Evolutionary conservation across 2,888 invertebrate species (phyloP).

Genomic region (Sacculina carcini): DNA sequence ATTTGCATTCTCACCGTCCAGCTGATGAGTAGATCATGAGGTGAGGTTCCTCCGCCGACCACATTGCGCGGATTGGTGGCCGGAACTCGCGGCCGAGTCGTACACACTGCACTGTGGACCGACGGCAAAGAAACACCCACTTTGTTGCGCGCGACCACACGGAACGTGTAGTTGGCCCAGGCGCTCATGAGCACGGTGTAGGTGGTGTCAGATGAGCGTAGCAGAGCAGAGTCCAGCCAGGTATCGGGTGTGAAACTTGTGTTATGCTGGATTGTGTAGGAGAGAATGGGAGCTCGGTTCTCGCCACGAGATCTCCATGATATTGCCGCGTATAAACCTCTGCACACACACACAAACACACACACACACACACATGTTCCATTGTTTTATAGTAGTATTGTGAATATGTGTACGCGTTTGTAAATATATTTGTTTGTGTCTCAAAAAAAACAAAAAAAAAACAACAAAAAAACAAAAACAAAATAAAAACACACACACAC

Average conservation of each 20-base stretch:
- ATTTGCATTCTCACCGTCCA: constrained; percentile 73
- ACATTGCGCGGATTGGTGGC: constrained; percentile 82
- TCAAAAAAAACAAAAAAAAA: too few relatives aligned
- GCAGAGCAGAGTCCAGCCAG: constrained; percentile 53
- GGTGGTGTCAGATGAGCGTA: constrained; percentile 3
- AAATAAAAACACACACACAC: too few relatives aligned
- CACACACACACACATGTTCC: too few relatives aligned
- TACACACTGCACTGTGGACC: constrained; percentile 51
- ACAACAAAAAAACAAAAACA: too few relatives aligned
- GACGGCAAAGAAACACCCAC: constrained; percentile 71
- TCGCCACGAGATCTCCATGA: constrained; percentile 76
- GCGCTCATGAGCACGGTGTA: constrained; percentile 38
- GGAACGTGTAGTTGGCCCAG: constrained; percentile 88
- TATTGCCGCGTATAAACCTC: constrained; percentile 52
- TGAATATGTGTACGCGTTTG: too few relatives aligned
- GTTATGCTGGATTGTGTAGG: constrained; percentile 71
- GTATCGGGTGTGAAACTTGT: constrained; percentile 77
- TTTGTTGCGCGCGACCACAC: constrained; percentile 72
- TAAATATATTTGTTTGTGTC: too few relatives aligned
- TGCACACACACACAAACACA: too few relatives aligned
- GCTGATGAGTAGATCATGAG: constrained; percentile 66
- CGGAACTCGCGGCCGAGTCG: constrained; percentile 62
- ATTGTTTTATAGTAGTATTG: too few relatives aligned
- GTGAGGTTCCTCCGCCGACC: constrained; percentile 57
- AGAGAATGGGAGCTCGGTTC: constrained; percentile 75